Percentiles rank a stretch among this genome's conserved stretches.
Evolutionary conservation across 2,113 vertebrate genomes (phyloP).

Genomic region (Hipposideros armiger): DNA sequence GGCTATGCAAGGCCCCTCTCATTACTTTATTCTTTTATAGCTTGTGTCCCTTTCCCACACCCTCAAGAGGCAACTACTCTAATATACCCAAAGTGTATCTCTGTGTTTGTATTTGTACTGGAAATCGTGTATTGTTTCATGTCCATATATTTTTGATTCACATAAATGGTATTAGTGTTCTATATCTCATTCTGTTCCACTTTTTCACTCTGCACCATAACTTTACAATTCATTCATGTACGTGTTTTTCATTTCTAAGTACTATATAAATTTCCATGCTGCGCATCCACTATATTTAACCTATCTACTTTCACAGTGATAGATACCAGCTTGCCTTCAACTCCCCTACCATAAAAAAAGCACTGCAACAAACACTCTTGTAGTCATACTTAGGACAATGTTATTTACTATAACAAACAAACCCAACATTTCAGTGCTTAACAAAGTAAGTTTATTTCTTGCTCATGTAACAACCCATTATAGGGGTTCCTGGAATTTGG

Average conservation of each 20-base stretch:
- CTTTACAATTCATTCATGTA: not conserved
- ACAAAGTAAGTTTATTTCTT: conserved; percentile 40
- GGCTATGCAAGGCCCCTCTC: not conserved
- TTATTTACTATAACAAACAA: not conserved
- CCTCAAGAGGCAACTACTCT: not conserved
- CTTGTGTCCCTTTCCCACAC: not conserved
- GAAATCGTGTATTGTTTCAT: not conserved
- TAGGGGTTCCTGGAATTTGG: not conserved
- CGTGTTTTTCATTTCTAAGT: not conserved
- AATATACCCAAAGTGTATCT: not conserved
- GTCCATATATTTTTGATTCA: not conserved
- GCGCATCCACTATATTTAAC: not conserved
- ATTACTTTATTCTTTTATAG: not conserved
- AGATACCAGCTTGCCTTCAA: not conserved
- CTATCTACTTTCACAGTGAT: not conserved
- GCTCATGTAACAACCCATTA: not conserved
- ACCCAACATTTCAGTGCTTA: not conserved
- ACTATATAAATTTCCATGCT: not conserved
- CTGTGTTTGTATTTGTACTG: not conserved
- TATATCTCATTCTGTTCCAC: not conserved
- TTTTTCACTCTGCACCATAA: not conserved
- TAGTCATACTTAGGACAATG: not conserved
- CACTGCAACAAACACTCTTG: not conserved
- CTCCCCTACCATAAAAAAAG: not conserved
- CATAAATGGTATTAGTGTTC: not conserved